Evolutionary conservation across 2,113 vertebrate genomes (phyloP).

Genomic region (Vireo altiloquus): DNA sequence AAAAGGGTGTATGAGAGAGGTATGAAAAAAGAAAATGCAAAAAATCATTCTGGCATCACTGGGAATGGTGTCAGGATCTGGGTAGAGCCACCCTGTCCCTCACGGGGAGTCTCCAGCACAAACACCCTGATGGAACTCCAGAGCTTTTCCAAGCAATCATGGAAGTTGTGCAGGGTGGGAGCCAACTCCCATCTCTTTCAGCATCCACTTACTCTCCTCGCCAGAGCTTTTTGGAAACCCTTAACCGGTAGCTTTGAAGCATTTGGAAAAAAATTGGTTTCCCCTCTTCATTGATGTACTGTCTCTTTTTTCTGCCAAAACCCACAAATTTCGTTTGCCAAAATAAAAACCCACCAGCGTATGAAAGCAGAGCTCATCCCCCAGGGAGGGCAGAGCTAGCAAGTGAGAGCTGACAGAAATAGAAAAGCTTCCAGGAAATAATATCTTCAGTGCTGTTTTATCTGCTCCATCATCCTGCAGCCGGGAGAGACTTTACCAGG

Average conservation of each 20-base stretch:
- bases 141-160: constrained; percentile 9
- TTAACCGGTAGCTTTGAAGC: constrained; percentile 45
- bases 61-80: no score
- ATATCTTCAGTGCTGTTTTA: constrained; percentile 34
- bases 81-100: no score
- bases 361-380: constrained; percentile 45
- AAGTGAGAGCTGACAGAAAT: constrained; percentile 53
- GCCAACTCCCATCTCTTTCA: constrained; percentile 46
- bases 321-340: constrained; percentile 29
- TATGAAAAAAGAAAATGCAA: no score
- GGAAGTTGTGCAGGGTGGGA: neutral
- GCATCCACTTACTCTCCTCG: constrained; percentile 14
- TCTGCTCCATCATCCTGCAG: constrained; percentile 35
- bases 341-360: constrained; percentile 54
- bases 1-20: no score
- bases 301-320: constrained; percentile 65
- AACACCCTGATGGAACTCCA: neutral
- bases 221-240: constrained; percentile 53
- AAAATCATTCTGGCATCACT: no score
- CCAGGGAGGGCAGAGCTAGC: constrained; percentile 19
- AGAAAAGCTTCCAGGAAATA: constrained; percentile 58
- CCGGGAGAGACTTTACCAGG: neutral
- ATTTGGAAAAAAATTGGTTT: constrained; percentile 44
- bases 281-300: constrained; percentile 50
- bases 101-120: no score